Evolutionary conservation across 2,797 vertebrate genomes (phyloP), one percentile per base, ranked within the genome.

Genomic region (Erethizon dorsatum): DNA sequence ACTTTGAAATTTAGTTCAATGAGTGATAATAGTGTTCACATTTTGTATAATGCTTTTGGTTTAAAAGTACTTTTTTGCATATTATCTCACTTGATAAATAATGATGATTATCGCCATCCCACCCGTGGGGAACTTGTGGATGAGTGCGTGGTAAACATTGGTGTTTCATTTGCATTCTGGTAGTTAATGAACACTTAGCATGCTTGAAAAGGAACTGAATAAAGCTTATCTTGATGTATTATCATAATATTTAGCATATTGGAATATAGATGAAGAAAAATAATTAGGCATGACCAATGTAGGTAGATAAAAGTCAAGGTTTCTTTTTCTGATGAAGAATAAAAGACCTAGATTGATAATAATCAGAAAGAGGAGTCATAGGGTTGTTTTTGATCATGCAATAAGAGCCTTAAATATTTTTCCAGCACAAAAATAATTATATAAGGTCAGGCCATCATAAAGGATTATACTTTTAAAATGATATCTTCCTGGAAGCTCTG

Each of bases 211-310:
- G 88, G 73, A 86, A 90, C 47, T 0, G 1, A 59, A 45, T 67
- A 75, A 86, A 92, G 82, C 95, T 95, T 90, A 97, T 97, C 97
- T 96, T 41, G 52, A 85, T 77, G 31, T 90, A 88, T 97, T 85
- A 97, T 96, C 95, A 85, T 91, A 96, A 92, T 94, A 89, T 78
- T 97, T 97, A 97, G 95, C 97, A 97, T 97, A 92, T 65, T 94
- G 83, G 96, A 88, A 94, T 95, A 97, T 90, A 95, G 92, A 92
- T 80, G 94, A 90, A 91, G 90, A 80, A 94, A 96, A 89, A 95
- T 93, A 97, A 97, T 95, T 91, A 97, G 92, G 94, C 90, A 45
- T 97, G 92, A 90, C 86, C 94, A 92, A 95, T 95, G 75, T 61
- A 95, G 96, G 75, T 61, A 95, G 96, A 97, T 95, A 75, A 93